phyloP scores from a whole-genome alignment of 2,113 vertebrate species.

The Catharus bicknelli region DNA sequence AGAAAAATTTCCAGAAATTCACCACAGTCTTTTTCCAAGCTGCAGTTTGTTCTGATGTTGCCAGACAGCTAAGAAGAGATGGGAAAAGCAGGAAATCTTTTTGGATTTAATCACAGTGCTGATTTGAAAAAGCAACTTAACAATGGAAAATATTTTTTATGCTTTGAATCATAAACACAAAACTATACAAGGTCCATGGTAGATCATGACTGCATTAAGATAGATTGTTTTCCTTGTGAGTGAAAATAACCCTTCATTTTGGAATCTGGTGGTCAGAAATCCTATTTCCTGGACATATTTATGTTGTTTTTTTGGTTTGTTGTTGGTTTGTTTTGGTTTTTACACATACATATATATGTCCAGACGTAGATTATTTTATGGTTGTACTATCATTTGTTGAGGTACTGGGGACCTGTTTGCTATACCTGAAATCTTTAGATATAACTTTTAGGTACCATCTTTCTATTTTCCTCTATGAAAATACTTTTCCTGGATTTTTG shows the following conservation, averaged over 20 bases:
- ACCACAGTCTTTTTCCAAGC: slow-evolving; percentile 72
- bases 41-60: slow-evolving; percentile 72
- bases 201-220: not conserved
- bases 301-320: too few species aligned
- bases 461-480: not conserved
- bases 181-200: slow-evolving; percentile 18
- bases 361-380: not conserved
- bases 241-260: not conserved
- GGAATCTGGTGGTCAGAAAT: not conserved
- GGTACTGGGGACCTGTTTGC: not conserved
- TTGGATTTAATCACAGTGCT: slow-evolving; percentile 69
- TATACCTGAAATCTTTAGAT: not conserved
- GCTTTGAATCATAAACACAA: slow-evolving; percentile 4
- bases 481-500: not conserved
- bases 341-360: not conserved
- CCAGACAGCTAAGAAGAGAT: slow-evolving; percentile 72
- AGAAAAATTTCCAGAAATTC: slow-evolving; percentile 74
- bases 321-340: too few species aligned
- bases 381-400: not conserved
- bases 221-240: not conserved
- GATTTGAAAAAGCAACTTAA: slow-evolving; percentile 72
- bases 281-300: not conserved
- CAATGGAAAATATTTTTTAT: slow-evolving; percentile 33
- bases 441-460: not conserved
- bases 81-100: slow-evolving; percentile 77